phyloP scores from a whole-genome alignment of 2,113 vertebrate species.

The Fregetta grallaria region DNA sequence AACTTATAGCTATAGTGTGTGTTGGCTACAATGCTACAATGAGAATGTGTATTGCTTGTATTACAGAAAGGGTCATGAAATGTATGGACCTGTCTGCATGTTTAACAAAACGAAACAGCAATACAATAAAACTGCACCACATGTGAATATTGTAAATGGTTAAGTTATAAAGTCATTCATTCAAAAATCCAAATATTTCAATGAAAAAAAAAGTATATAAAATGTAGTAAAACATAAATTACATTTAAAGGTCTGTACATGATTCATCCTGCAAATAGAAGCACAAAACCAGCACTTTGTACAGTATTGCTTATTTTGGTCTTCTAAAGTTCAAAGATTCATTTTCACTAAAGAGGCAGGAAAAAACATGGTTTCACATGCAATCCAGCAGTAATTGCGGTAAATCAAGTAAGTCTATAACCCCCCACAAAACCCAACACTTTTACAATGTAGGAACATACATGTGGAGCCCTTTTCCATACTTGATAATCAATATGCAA shows the following conservation, averaged over 20 bases:
- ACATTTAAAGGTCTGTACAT: conserved; percentile 83
- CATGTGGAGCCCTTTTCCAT: background rate
- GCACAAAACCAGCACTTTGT: conserved; percentile 64
- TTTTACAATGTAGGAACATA: background rate
- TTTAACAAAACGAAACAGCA: conserved; percentile 45
- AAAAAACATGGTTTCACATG: conserved; percentile 28
- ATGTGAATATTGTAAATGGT: conserved; percentile 66
- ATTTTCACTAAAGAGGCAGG: conserved; percentile 27
- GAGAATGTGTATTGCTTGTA: background rate
- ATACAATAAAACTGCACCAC: conserved; percentile 50
- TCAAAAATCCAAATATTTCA: conserved; percentile 64
- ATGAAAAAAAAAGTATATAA: conserved; percentile 66
- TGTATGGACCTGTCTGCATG: conserved; percentile 65
- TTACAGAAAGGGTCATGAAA: conserved; percentile 65
- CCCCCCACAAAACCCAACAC: background rate
- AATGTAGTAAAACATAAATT: conserved; percentile 85
- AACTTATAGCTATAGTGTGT: conserved; percentile 40
- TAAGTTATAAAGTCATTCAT: conserved; percentile 74
- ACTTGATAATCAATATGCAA: conserved; percentile 54
- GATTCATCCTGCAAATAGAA: conserved; percentile 65
- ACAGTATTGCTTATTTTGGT: conserved; percentile 63
- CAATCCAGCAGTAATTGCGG: conserved; percentile 54
- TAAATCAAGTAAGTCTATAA: conserved; percentile 41
- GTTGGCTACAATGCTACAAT: conserved; percentile 44
- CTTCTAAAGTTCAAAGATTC: conserved; percentile 40